Conservation (phyloP, 2,113 vertebrate species). For the Caretta caretta region DNA sequence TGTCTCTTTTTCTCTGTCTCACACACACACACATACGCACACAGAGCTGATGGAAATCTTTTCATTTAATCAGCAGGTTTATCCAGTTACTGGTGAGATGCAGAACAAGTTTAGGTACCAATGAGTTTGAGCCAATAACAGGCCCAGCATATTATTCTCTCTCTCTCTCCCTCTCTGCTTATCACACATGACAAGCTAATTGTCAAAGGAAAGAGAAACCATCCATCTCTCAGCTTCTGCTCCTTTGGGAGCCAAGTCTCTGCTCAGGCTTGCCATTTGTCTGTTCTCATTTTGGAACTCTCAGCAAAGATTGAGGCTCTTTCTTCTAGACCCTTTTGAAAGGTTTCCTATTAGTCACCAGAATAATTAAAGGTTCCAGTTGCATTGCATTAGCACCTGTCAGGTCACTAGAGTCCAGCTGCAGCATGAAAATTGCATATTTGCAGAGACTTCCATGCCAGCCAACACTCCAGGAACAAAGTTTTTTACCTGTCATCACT, state of each 20-base stretch:
- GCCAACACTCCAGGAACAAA: background rate
- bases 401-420: conserved; percentile 68
- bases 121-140: background rate
- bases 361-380: conserved; percentile 72
- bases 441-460: conserved; percentile 61
- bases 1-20: conserved; percentile 43
- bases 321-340: conserved; percentile 53
- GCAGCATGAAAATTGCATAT: conserved; percentile 62
- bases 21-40: conserved; percentile 47
- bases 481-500: conserved; percentile 65
- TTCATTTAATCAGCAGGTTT: conserved; percentile 63
- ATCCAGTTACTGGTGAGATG: conserved; percentile 57
- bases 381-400: conserved; percentile 72
- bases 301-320: conserved; percentile 13
- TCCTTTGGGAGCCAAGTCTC: background rate
- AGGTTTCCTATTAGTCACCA: conserved; percentile 62
- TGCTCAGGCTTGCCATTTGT: conserved; percentile 26
- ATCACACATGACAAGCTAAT: background rate
- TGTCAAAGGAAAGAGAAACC: conserved; percentile 29
- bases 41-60: conserved; percentile 51
- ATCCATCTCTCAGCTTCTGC: background rate
- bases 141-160: background rate
- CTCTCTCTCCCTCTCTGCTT: background rate
- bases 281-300: conserved; percentile 33
- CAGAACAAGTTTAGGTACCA: conserved; percentile 59